Percentiles rank a stretch among this genome's conserved stretches.
These are phyloP conservation scores for Parus major DNA, from an alignment of 2,113 vertebrate genomes.

Conservation along the genomic window DNA sequence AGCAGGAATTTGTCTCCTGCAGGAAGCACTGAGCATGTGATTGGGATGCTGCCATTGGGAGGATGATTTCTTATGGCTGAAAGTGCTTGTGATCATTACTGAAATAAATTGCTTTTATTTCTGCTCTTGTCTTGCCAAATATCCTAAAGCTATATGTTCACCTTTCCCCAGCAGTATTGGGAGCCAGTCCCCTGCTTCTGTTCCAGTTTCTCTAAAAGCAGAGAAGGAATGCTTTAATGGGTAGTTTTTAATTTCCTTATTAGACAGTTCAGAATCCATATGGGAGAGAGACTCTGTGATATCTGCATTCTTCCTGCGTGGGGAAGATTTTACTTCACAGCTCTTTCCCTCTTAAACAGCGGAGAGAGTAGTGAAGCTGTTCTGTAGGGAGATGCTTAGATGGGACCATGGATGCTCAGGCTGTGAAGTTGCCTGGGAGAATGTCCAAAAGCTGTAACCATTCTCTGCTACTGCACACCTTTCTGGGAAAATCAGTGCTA, in stretches of 20 bases:
- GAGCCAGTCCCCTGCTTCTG: neutral
- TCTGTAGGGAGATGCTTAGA: neutral
- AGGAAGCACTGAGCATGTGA: neutral
- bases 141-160: neutral
- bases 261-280: neutral
- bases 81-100: neutral
- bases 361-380: neutral
- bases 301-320: rapidly evolving
- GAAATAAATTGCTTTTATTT: neutral
- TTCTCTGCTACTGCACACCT: neutral
- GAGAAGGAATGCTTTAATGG: neutral
- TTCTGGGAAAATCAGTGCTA: neutral
- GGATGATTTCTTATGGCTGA: neutral
- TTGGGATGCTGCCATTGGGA: neutral
- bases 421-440: neutral
- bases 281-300: neutral
- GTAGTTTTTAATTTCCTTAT: neutral
- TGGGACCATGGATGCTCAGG: neutral
- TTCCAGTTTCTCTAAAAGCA: neutral
- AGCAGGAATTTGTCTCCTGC: neutral
- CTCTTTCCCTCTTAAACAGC: neutral
- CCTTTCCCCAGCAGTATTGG: neutral
- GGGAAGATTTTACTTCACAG: neutral
- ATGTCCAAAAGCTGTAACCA: neutral
- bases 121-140: neutral